Percentiles rank a stretch among this genome's conserved stretches.
Conservation (phyloP, 1,140 invertebrate genomes). For the Charaxes varanes region DNA sequence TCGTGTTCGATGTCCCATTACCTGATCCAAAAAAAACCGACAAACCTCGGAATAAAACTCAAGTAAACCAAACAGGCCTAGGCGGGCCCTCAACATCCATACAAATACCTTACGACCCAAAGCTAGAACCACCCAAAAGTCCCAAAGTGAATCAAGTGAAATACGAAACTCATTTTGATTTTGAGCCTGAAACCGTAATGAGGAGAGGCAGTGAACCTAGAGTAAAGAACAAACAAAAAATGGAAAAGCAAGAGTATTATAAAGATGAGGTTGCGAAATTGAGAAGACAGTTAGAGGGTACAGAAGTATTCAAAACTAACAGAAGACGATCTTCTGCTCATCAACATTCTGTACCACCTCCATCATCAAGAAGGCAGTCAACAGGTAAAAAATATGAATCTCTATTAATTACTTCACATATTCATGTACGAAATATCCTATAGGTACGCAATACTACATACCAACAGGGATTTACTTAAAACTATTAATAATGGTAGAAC, state of each 20-base stretch:
- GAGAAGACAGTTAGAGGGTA: slow-evolving; percentile 55
- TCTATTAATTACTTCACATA: slow-evolving; percentile 1
- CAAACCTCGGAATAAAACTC: slow-evolving; percentile 48
- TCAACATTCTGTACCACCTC: slow-evolving; percentile 61
- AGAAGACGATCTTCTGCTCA: slow-evolving; percentile 57
- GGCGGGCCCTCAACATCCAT: slow-evolving; percentile 50
- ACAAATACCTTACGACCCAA: slow-evolving; percentile 50
- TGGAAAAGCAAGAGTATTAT: slow-evolving; percentile 61
- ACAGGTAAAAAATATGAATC: slow-evolving; percentile 42
- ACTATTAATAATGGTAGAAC: no score
- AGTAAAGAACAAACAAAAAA: slow-evolving; percentile 55
- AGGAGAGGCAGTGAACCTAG: slow-evolving; percentile 53
- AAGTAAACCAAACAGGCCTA: slow-evolving; percentile 35
- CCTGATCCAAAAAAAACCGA: slow-evolving; percentile 53
- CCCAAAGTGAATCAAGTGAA: slow-evolving; percentile 57
- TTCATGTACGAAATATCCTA: no score
- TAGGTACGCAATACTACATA: no score
- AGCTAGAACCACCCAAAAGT: slow-evolving; percentile 64
- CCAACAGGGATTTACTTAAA: no score
- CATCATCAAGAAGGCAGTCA: slow-evolving; percentile 51
- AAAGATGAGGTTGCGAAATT: slow-evolving; percentile 61
- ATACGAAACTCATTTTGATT: slow-evolving; percentile 72
- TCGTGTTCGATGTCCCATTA: slow-evolving; percentile 65
- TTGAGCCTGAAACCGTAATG: slow-evolving; percentile 60
- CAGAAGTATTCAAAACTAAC: slow-evolving; percentile 54